Evolutionary conservation across 2,113 vertebrate genomes (phyloP).

Genomic region (Herpailurus yagouaroundi): DNA sequence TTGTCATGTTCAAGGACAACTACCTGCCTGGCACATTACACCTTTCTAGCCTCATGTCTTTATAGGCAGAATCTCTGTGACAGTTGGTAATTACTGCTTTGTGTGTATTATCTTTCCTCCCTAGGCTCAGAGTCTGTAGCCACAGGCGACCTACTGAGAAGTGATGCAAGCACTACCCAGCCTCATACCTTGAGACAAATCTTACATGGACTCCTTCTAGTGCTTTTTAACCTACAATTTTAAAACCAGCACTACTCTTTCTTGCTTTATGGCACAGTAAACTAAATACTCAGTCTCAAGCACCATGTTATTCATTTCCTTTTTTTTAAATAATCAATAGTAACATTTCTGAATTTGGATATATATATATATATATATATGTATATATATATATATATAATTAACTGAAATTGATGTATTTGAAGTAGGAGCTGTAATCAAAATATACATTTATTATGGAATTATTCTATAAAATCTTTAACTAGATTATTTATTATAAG

Average conservation of each 20-base stretch:
- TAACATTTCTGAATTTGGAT: not conserved
- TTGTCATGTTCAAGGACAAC: not conserved
- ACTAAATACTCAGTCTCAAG: not conserved
- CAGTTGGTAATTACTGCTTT: not conserved
- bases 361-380: not conserved
- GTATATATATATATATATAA: not conserved
- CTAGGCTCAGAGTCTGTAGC: not conserved
- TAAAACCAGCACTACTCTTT: not conserved
- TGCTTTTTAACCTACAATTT: not conserved
- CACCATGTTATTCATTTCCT: not conserved
- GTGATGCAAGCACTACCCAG: not conserved
- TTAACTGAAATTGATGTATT: not conserved
- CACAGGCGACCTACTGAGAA: not conserved
- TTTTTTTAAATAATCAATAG: not conserved
- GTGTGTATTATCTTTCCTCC: not conserved
- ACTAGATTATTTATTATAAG: not conserved
- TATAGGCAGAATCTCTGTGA: not conserved
- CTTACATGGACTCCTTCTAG: not conserved
- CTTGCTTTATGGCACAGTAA: not conserved
- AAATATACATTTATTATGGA: not conserved
- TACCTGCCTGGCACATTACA: not conserved
- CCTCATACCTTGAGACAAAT: not conserved
- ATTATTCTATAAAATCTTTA: not conserved
- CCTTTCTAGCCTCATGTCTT: not conserved
- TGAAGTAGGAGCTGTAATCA: not conserved